Base-by-base conservation (phyloP, 2,888 invertebrate species). In the Sthenelais limicola region DNA sequence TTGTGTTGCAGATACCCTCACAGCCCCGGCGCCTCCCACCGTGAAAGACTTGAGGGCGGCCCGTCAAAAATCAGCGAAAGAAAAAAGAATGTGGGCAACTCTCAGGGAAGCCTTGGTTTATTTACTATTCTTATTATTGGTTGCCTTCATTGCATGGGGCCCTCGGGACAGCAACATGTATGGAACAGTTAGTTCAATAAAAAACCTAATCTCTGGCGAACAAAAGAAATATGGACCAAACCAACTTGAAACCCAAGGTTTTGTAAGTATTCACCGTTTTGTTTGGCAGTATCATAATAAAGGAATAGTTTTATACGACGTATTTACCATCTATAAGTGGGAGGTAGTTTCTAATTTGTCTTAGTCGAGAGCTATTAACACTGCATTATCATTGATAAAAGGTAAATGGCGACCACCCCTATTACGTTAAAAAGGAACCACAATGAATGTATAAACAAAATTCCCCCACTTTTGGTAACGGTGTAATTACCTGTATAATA, bases 41-140 rank as follows among this genome's bases (percentile, higher is more conserved):
- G 26, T 12, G 38, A 15, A 7, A 5, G 62, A 15, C 1, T 26
- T 62, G 38, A 43, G 21, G 3, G 62, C 35, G 38, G 62, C 62
- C 4, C 1, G 62, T 26, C 26, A 24, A 21, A 62, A 38, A 43
- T 35, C 62, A 9, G 38, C 18, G 18, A 62, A 15, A 9, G 62
- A 62, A 26, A 62, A 62, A 18, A 24, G 24, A 15, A 62, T 62
- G 51, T 68, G 68, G 68, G 35, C 28, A 12, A 62, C 68, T n/a
- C 15, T 76, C 7, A 72, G 32, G 33, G 74, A 74, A 47, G 62
- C 52, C 9, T 7, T 52, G 43, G 62, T 72, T 43, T 75, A 75
- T 33, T 38, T 73, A 15, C 18, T 56, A 26, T 75, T 75, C 70
- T 69, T 76, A 18, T 3, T 74, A 74, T 82, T 75, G 21, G 52